phyloP scores from a whole-genome alignment of 2,113 vertebrate genomes.

The Capreolus pygargus region DNA sequence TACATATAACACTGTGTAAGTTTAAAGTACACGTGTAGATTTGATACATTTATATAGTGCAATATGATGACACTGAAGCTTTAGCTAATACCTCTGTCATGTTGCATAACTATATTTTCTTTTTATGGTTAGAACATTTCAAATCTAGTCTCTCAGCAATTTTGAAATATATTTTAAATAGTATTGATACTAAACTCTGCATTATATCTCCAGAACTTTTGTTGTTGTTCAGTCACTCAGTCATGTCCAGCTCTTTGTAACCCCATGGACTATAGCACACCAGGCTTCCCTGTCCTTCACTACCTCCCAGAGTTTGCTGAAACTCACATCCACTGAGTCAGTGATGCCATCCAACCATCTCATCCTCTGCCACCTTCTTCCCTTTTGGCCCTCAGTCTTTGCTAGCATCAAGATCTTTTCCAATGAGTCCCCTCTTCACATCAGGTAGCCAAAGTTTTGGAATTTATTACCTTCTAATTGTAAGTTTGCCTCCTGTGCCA shows the following conservation, averaged over 20 bases:
- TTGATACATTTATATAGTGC: background rate
- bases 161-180: background rate
- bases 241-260: background rate
- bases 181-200: background rate
- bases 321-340: background rate
- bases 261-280: background rate
- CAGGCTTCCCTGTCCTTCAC: background rate
- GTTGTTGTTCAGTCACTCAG: background rate
- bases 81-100: background rate
- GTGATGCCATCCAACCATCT: background rate
- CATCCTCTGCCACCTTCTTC: background rate
- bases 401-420: background rate
- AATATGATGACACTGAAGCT: background rate
- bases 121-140: background rate
- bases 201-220: background rate
- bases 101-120: background rate
- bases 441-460: background rate
- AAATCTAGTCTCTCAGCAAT: background rate
- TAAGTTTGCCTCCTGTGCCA: background rate
- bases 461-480: background rate
- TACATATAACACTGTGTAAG: background rate
- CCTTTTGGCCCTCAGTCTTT: background rate
- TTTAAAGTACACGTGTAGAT: background rate
- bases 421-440: background rate
- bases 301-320: background rate